phyloP scores from a whole-genome alignment of 2,113 vertebrate genomes.

The Brachyhypopomus occidentalis region DNA sequence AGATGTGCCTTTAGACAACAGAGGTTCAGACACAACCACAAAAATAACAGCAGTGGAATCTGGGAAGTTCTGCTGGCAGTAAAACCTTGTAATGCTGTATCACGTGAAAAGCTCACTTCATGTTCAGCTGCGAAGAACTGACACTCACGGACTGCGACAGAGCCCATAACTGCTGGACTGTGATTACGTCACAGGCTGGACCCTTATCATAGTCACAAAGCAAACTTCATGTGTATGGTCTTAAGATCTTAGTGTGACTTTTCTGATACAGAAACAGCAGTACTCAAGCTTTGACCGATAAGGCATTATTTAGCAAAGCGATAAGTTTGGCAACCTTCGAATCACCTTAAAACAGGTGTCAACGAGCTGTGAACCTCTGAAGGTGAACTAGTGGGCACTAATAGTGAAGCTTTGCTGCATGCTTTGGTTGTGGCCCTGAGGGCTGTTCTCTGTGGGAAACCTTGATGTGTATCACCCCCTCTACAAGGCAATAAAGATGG shows the following conservation, averaged over 20 bases:
- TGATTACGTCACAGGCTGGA: background rate
- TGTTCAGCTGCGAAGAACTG: background rate
- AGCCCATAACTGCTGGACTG: background rate
- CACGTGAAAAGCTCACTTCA: constrained; percentile 11
- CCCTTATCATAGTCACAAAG: constrained; percentile 17
- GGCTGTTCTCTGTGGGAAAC: constrained; percentile 42
- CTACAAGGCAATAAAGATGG: constrained; percentile 26
- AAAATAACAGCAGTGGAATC: constrained; percentile 14
- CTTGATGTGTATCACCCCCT: constrained; percentile 35
- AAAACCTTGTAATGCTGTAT: background rate
- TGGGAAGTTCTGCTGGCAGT: background rate
- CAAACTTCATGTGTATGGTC: constrained; percentile 28
- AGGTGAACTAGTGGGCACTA: constrained; percentile 7
- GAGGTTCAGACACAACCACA: background rate
- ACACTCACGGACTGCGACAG: background rate
- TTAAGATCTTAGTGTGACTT: background rate
- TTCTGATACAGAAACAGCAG: constrained; percentile 13
- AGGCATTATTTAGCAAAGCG: background rate
- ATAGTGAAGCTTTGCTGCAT: constrained; percentile 4
- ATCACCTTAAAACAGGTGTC: background rate
- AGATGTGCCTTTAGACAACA: constrained; percentile 29
- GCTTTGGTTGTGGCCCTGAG: constrained; percentile 29
- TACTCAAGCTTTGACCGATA: background rate
- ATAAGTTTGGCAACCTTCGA: background rate
- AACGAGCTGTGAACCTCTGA: constrained; percentile 1